Evolutionary conservation across 2,113 vertebrate species (phyloP).

Genomic region (Dasyprocta punctata): DNA sequence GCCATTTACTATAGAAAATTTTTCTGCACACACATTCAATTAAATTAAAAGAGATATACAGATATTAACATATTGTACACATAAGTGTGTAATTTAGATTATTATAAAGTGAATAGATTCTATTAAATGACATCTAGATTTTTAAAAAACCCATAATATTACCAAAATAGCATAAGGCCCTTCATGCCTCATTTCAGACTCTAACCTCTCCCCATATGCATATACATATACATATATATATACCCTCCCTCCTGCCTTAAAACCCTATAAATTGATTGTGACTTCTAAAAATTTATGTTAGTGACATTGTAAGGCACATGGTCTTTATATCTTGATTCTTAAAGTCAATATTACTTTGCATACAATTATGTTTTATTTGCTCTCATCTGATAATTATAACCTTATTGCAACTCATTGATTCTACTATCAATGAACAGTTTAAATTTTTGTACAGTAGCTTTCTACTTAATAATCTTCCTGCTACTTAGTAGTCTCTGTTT

Average conservation of each 20-base stretch:
- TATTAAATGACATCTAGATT: background rate
- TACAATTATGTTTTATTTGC: background rate
- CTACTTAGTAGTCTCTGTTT: conserved; percentile 8
- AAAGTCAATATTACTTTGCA: conserved; percentile 36
- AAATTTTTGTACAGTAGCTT: background rate
- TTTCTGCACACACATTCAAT: background rate
- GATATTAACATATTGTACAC: background rate
- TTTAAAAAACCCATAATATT: conserved; percentile 6
- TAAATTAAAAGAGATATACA: background rate
- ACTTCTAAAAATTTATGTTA: background rate
- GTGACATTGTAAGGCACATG: background rate
- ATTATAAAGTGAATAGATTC: background rate
- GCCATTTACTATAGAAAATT: background rate
- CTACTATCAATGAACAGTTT: background rate
- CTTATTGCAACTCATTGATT: background rate
- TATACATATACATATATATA: background rate
- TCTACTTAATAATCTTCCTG: background rate
- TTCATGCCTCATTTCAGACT: background rate
- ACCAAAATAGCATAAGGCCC: background rate
- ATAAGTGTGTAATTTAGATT: background rate
- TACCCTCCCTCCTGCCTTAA: background rate
- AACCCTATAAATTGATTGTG: background rate
- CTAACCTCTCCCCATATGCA: background rate
- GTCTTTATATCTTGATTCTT: background rate
- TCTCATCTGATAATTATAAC: conserved; percentile 19